Evolutionary conservation across 2,888 invertebrate species (phyloP).

Genomic region (Microchrysa polita): DNA sequence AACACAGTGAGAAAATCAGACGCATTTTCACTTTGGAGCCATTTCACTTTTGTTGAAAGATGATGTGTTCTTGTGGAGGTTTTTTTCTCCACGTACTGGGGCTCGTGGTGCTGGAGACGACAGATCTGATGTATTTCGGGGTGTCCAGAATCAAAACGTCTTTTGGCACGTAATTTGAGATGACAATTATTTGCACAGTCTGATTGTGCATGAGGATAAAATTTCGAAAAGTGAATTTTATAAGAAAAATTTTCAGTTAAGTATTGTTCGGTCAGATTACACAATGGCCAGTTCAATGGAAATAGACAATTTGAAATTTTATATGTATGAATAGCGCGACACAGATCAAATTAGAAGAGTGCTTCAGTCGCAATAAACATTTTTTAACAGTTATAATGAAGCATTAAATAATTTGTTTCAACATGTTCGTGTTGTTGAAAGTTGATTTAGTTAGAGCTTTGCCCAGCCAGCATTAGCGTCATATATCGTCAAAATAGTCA

Average conservation of each 20-base stretch:
- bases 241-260: conserved; percentile 19
- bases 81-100: no score
- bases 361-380: no score
- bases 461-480: no score
- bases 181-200: conserved; percentile 42
- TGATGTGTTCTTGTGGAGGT: background rate
- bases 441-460: no score
- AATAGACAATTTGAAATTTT: background rate
- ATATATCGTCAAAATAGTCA: no score
- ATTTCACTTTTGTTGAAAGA: background rate
- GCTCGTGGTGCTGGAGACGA: background rate
- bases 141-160: no score
- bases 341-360: no score
- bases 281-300: background rate
- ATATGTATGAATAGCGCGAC: no score
- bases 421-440: no score
- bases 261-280: conserved; percentile 17
- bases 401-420: no score
- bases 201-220: conserved; percentile 39
- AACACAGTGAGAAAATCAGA: conserved; percentile 39
- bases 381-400: no score
- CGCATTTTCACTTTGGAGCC: conserved; percentile 15
- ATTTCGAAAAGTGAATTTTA: conserved; percentile 25
- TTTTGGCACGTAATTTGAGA: conserved; percentile 32
- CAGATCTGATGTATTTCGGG: no score